These are phyloP conservation scores for Brachionus manjavacas DNA, from an alignment of 1,140 invertebrate genomes.

Conservation along the genomic window DNA sequence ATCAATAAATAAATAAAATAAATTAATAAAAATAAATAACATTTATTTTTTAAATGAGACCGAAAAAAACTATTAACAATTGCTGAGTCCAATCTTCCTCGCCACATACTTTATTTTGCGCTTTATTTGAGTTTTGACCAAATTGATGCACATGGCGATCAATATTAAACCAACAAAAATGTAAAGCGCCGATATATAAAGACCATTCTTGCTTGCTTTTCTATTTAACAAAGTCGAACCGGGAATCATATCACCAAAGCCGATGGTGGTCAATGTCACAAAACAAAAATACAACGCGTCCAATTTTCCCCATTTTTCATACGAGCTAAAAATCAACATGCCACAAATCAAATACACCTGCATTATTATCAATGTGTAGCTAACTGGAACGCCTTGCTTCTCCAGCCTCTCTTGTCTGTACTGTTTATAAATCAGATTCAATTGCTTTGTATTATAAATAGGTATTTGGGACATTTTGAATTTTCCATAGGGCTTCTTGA, in stretches of 20 bases:
- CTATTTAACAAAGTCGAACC: conserved; percentile 21
- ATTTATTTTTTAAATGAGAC: too few relatives aligned
- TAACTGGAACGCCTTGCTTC: conserved; percentile 31
- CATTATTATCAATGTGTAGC: conserved; percentile 25
- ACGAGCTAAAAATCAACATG: conserved; percentile 43
- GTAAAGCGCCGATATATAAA: conserved; percentile 34
- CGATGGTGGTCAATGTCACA: conserved; percentile 50
- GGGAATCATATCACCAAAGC: conserved; percentile 44
- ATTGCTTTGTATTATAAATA: conserved; percentile 17
- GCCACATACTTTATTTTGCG: conserved; percentile 31
- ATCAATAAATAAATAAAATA: neutral
- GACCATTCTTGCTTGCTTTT: conserved; percentile 9
- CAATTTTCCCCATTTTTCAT: conserved; percentile 47
- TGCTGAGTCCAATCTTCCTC: conserved; percentile 15
- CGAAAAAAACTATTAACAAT: conserved; percentile 12
- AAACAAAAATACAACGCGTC: conserved; percentile 47
- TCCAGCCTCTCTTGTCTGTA: conserved; percentile 18
- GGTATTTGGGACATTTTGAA: conserved; percentile 7
- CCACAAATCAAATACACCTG: conserved; percentile 26
- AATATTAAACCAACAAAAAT: conserved; percentile 37
- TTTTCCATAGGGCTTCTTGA: neutral
- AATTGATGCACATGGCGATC: conserved; percentile 42
- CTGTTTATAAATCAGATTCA: conserved; percentile 29
- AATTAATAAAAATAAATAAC: neutral
- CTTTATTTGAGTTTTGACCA: conserved; percentile 27